Base-by-base conservation (phyloP, 2,888 invertebrate species). In the Sycophila texana region DNA sequence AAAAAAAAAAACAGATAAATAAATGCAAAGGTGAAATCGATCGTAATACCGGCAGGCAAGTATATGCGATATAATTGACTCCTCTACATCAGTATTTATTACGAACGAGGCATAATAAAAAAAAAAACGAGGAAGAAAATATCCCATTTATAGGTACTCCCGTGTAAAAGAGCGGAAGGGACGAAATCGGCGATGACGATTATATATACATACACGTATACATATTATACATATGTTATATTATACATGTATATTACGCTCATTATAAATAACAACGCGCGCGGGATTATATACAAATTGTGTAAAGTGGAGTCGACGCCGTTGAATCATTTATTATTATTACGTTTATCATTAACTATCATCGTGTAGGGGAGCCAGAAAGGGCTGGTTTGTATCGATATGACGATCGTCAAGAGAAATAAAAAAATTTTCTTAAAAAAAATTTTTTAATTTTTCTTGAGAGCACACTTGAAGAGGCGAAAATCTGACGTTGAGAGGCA, bases 31-130 rank as follows among this genome's bases (percentile, higher is more conserved):
- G 22, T 22, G 77, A 67, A 13, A 22, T 14, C 39, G 72, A 58
- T 73, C 67, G 49, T 67, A 72, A 72, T 67, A 83, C 80, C 80
- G 77, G 79, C 82, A 85, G 82, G 83, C 84, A 85, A 85, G 83
- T 85, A 85, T 86, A 87, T 88, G 55, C 26, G 10, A 66, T 49
- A 72, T 81, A 68, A 75, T 39, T 39, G 7, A 39, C 39, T 81
- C 71, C 84, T 86, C 80, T 73, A 26, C 3, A 88, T 87, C 88
- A 88, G 87, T 89, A 89, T 89, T 89, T 87, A 86, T 84, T 39
- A 83, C 83, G 55, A 79, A 78, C 75, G 58, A 76, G 66, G 71
- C 68, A 63, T 26, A 26, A 26, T 26, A 83, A 80, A 66, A 39
- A 39, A 39, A 39, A 10, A 39, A 39, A 39, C 10, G 39, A 39